Conservation (phyloP, 2,797 vertebrate species). For the Eulemur coronatus region DNA sequence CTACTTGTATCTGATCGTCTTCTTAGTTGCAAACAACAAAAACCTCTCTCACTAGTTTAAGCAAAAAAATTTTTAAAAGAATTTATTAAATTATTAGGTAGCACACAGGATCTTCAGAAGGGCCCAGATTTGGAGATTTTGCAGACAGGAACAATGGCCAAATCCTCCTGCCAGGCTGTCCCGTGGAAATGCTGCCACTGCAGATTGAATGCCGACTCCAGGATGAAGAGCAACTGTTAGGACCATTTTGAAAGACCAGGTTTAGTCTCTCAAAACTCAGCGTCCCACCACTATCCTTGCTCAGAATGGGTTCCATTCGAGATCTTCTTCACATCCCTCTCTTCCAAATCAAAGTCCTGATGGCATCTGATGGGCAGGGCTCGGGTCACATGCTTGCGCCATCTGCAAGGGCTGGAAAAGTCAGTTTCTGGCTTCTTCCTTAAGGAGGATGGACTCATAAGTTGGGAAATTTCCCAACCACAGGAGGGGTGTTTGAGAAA, state of each 20-base stretch:
- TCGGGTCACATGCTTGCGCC: neutral
- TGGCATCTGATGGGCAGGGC: neutral
- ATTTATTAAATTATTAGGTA: neutral
- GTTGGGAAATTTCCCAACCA: neutral
- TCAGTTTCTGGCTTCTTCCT: neutral
- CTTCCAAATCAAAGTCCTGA: constrained; percentile 18
- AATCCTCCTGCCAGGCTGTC: neutral
- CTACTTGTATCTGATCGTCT: neutral
- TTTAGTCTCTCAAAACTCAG: neutral
- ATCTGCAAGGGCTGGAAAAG: neutral
- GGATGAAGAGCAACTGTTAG: neutral
- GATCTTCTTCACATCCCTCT: neutral
- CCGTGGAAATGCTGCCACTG: neutral
- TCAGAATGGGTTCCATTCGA: neutral
- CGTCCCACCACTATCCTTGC: neutral
- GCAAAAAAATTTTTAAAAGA: neutral
- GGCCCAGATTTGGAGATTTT: neutral
- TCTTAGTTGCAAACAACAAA: constrained; percentile 14
- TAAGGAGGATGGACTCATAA: neutral
- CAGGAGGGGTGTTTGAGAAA: neutral
- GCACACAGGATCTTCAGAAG: neutral
- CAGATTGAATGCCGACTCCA: too few relatives aligned
- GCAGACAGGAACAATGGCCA: neutral
- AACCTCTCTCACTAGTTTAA: neutral
- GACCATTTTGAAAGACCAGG: neutral